Conservation (phyloP, 2,797 vertebrate species). For the Agapornis canus region DNA sequence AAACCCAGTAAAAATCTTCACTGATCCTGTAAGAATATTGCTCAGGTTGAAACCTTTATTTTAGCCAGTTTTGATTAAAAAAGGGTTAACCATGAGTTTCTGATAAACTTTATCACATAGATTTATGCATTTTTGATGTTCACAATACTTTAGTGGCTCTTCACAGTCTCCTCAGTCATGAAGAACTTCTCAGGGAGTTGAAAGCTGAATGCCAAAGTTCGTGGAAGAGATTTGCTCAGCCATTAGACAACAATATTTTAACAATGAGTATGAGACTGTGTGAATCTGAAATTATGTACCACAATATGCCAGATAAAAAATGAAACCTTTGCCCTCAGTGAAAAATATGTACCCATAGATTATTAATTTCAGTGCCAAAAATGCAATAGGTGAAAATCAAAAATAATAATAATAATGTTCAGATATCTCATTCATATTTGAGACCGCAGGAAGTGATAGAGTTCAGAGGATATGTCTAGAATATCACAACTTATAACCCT, state of each 20-base stretch:
- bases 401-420: slow-evolving; percentile 3
- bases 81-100: not conserved
- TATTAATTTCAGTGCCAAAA: not conserved
- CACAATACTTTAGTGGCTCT: not conserved
- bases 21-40: not conserved
- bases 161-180: not conserved
- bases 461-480: not conserved
- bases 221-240: not conserved
- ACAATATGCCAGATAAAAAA: not conserved
- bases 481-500: not conserved
- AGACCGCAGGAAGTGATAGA: not conserved
- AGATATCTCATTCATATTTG: not conserved
- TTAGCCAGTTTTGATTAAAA: slow-evolving; percentile 1
- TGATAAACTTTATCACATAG: slow-evolving; percentile 5
- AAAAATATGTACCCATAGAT: not conserved
- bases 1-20: not conserved
- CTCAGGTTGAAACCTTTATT: not conserved
- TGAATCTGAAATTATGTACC: not conserved
- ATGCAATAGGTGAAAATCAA: not conserved
- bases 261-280: not conserved
- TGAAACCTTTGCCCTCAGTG: not conserved
- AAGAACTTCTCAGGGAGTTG: not conserved
- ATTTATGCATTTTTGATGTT: slow-evolving; percentile 18
- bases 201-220: not conserved
- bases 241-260: not conserved